Evolutionary conservation across 2,888 invertebrate species (phyloP).

Genomic region (Eretmocerus hayati): DNA sequence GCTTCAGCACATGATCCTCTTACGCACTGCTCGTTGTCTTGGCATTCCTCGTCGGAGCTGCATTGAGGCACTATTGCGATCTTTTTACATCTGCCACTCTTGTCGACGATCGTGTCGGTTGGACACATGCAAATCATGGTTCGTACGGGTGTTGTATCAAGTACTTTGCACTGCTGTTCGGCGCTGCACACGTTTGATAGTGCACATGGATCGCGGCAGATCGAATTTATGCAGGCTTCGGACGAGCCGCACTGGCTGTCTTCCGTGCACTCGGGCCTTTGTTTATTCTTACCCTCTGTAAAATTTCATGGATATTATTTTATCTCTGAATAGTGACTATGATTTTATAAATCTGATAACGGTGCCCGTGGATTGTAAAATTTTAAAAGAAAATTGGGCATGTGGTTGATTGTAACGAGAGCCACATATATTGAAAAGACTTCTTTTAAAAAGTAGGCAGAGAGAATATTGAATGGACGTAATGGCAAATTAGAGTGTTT

Average conservation of each 20-base stretch:
- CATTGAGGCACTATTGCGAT: slow-evolving; percentile 48
- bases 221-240: slow-evolving; percentile 69
- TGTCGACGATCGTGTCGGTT: slow-evolving; percentile 68
- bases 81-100: slow-evolving; percentile 63
- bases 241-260: slow-evolving; percentile 72
- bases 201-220: slow-evolving; percentile 72
- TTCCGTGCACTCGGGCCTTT: slow-evolving; percentile 59
- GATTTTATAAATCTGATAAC: not conserved
- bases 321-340: not conserved
- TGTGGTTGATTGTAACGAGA: too few relatives aligned
- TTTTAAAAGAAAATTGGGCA: too few relatives aligned
- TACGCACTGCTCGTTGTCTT: slow-evolving; percentile 66
- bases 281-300: slow-evolving; percentile 20
- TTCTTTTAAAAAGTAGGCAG: too few relatives aligned
- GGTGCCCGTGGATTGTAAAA: too few relatives aligned
- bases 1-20: slow-evolving; percentile 72
- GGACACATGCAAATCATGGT: slow-evolving; percentile 85
- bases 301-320: slow-evolving; percentile 20
- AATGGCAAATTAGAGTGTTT: too few relatives aligned
- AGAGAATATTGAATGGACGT: too few relatives aligned
- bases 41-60: slow-evolving; percentile 67
- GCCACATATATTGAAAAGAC: too few relatives aligned
- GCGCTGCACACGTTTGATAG: slow-evolving; percentile 64
- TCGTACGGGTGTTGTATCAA: slow-evolving; percentile 71
- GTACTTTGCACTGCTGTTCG: slow-evolving; percentile 72